phyloP scores from a whole-genome alignment of 2,888 invertebrate species.

The Drosophila austrosaltans region DNA sequence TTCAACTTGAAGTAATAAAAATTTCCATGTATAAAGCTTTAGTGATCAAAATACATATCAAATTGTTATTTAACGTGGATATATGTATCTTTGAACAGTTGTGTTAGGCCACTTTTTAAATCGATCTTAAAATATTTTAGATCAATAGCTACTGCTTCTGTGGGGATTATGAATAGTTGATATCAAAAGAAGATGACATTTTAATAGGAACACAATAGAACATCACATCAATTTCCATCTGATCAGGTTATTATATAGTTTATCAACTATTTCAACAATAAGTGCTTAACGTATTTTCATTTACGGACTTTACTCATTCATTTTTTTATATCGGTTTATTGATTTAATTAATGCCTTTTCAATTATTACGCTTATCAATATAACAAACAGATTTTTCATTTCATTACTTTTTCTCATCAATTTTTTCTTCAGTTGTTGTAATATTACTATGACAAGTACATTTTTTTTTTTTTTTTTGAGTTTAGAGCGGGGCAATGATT shows the following conservation, averaged over 20 bases:
- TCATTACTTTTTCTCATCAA: constrained; percentile 40
- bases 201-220: too few species aligned
- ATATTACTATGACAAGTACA: constrained; percentile 73
- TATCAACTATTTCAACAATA: neutral
- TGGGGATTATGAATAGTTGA: too few species aligned
- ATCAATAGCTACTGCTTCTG: too few species aligned
- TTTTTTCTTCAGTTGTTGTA: constrained; percentile 65
- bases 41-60: constrained; percentile 22
- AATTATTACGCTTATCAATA: constrained; percentile 71
- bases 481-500: constrained; percentile 39
- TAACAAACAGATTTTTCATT: constrained; percentile 74
- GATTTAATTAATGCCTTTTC: constrained; percentile 74
- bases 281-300: neutral
- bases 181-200: too few species aligned
- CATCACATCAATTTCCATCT: neutral
- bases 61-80: neutral
- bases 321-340: constrained; percentile 59
- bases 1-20: constrained; percentile 46
- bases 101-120: neutral
- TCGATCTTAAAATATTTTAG: neutral
- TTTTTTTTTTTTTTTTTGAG: constrained; percentile 36
- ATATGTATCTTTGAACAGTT: neutral
- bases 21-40: constrained; percentile 47
- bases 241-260: neutral
- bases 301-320: constrained; percentile 57